Evolutionary conservation across 2,888 invertebrate genomes (phyloP).

Genomic region (Tenodera sinensis): DNA sequence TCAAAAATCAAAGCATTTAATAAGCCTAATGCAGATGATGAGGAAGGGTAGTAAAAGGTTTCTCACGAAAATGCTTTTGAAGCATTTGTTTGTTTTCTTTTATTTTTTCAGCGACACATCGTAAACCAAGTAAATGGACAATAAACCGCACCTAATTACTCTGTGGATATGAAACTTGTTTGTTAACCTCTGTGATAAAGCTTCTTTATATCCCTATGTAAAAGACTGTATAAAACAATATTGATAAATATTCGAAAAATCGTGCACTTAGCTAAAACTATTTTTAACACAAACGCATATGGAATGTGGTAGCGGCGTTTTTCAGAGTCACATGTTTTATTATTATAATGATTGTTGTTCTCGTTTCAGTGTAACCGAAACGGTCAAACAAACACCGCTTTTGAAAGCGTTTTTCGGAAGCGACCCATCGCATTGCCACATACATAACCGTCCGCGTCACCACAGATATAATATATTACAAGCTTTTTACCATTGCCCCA

Average conservation of each 20-base stretch:
- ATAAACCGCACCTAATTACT: too few species aligned
- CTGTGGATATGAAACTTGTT: too few species aligned
- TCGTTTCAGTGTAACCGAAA: not conserved
- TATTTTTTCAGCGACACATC: too few species aligned
- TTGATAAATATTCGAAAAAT: not conserved
- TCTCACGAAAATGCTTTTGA: too few species aligned
- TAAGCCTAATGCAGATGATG: too few species aligned
- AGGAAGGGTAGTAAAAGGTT: too few species aligned
- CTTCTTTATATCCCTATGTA: too few species aligned
- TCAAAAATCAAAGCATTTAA: too few species aligned
- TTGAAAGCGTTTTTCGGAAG: not conserved
- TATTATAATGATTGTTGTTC: not conserved
- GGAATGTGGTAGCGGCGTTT: not conserved
- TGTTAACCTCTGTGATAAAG: too few species aligned
- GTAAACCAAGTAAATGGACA: too few species aligned
- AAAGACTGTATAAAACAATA: not conserved
- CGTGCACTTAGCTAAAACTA: not conserved
- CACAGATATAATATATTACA: not conserved
- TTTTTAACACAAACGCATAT: not conserved
- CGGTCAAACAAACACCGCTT: not conserved
- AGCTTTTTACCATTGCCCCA: not conserved
- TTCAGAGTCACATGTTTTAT: not conserved
- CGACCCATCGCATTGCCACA: not conserved
- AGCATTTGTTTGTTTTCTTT: too few species aligned
- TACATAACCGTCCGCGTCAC: not conserved